phyloP scores from a whole-genome alignment of 2,888 invertebrate genomes.

The Tetragonula carbonaria region DNA sequence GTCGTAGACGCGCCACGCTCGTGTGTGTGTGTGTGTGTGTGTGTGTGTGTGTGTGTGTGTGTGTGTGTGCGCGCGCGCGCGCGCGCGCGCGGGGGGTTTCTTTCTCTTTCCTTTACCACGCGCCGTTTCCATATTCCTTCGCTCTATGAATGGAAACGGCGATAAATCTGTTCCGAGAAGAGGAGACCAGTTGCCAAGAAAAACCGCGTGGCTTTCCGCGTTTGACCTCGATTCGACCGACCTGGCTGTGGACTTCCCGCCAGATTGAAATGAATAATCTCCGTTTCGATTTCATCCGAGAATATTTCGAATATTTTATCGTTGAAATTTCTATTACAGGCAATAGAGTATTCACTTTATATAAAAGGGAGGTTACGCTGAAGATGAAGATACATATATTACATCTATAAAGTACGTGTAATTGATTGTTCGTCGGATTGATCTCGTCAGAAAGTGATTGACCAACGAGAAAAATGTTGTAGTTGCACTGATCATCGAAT shows the following conservation, averaged over 20 bases:
- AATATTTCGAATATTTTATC: no score
- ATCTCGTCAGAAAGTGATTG: slow-evolving; percentile 8
- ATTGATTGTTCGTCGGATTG: slow-evolving; percentile 44
- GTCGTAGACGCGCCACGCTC: slow-evolving; percentile 11
- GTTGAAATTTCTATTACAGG: no score
- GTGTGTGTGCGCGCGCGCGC: no score
- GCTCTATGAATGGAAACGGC: slow-evolving; percentile 30
- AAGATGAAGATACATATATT: slow-evolving; percentile 57
- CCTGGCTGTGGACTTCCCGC: neutral
- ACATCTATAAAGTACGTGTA: slow-evolving; percentile 60
- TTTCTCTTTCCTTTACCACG: neutral
- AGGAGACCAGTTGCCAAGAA: slow-evolving; percentile 37
- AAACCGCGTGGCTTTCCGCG: slow-evolving; percentile 34
- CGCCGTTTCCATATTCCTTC: slow-evolving; percentile 13
- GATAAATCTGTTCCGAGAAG: slow-evolving; percentile 39
- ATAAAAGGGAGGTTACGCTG: slow-evolving; percentile 55
- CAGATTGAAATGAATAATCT: neutral
- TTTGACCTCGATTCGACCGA: slow-evolving; percentile 38
- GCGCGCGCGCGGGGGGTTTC: neutral
- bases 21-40: neutral
- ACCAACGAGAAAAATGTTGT: slow-evolving; percentile 36
- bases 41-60: no score
- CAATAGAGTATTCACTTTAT: slow-evolving; percentile 60
- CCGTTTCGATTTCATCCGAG: neutral
- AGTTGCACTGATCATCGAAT: slow-evolving; percentile 67